Conservation (phyloP, 2,113 vertebrate species). For the Elaphurus davidianus region DNA sequence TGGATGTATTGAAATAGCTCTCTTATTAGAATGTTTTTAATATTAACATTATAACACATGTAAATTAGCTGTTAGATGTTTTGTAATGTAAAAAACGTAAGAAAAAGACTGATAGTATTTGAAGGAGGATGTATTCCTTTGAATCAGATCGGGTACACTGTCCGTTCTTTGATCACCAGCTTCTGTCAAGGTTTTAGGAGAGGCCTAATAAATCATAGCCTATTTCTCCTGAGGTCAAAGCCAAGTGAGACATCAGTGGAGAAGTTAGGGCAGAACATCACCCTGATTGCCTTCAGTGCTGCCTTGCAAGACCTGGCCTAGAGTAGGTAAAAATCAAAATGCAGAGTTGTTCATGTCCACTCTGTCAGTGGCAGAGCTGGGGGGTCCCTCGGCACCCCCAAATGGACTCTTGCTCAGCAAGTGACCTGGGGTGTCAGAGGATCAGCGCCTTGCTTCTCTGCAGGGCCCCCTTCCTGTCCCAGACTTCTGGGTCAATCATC, state of each 20-base stretch:
- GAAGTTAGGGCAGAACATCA: neutral
- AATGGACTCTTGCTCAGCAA: neutral
- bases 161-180: neutral
- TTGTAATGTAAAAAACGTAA: neutral
- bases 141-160: neutral
- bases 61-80: neutral
- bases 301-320: neutral
- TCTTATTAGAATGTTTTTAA: slow-evolving; percentile 3
- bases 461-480: neutral
- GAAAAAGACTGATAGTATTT: neutral
- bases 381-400: neutral
- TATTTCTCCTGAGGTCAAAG: neutral
- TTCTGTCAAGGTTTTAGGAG: neutral
- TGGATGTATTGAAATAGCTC: neutral
- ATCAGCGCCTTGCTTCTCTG: neutral
- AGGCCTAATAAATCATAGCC: neutral
- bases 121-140: neutral
- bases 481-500: neutral
- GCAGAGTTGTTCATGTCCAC: neutral
- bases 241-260: neutral
- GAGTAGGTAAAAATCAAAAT: neutral
- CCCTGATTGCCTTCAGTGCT: neutral
- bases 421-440: neutral
- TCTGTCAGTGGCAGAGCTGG: neutral
- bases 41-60: neutral